These are phyloP conservation scores for Picathartes gymnocephalus DNA, from an alignment of 2,113 vertebrate genomes.

Conservation along the genomic window DNA sequence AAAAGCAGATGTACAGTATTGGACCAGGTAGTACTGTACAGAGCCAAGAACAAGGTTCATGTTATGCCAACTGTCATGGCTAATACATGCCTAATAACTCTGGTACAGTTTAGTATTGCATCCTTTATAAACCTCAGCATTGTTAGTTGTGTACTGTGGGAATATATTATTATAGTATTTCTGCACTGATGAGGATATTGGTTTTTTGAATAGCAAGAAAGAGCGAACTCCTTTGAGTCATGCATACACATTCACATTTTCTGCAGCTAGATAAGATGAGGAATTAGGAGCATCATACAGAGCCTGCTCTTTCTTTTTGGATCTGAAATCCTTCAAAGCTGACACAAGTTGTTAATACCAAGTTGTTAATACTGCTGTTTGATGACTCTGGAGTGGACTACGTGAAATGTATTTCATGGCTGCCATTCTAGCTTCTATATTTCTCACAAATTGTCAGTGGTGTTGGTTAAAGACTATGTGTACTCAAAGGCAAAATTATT, in stretches of 20 bases:
- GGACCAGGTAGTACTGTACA: neutral
- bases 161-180: neutral
- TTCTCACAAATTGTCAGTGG: neutral
- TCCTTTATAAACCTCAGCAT: neutral
- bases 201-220: neutral
- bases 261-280: neutral
- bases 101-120: neutral
- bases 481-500: conserved; percentile 3
- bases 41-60: neutral
- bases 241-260: neutral
- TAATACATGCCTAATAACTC: neutral
- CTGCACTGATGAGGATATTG: neutral
- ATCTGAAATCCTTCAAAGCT: conserved; percentile 12
- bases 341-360: neutral
- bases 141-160: neutral
- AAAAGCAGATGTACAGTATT: neutral
- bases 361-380: neutral
- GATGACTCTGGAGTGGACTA: neutral
- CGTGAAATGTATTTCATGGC: conserved; percentile 1
- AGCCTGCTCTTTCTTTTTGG: neutral
- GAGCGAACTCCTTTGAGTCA: neutral
- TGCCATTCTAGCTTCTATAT: conserved; percentile 1
- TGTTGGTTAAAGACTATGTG: neutral
- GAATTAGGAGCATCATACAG: neutral
- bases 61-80: neutral